Evolutionary conservation across 2,113 vertebrate species (phyloP).

Genomic region (Gallinago undulata): DNA sequence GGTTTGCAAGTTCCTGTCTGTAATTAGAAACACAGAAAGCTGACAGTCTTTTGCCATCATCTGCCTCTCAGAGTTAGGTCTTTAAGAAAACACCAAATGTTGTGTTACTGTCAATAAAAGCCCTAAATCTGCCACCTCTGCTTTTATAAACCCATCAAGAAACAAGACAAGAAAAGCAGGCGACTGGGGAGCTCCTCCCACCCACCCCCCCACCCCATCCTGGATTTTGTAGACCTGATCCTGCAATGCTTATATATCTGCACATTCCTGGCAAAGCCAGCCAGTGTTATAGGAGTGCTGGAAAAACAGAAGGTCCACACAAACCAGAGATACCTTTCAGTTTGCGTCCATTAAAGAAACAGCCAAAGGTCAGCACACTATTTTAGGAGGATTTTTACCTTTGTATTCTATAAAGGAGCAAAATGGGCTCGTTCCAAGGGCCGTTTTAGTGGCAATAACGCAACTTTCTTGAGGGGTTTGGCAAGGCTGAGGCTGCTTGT

Average conservation of each 20-base stretch:
- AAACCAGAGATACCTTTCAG: not conserved
- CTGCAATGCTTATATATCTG: not conserved
- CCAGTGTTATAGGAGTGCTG: not conserved
- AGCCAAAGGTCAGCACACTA: not conserved
- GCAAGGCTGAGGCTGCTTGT: not conserved
- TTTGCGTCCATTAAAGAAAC: not conserved
- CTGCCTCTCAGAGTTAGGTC: not conserved
- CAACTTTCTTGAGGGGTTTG: not conserved
- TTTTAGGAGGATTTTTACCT: not conserved
- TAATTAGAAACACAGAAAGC: not conserved
- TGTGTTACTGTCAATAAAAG: slow-evolving; percentile 19
- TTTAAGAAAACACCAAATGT: slow-evolving; percentile 1
- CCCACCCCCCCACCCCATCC: not conserved
- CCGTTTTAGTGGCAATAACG: not conserved
- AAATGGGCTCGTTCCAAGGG: not conserved
- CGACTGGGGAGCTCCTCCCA: not conserved
- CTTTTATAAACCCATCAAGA: not conserved
- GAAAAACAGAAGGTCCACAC: not conserved
- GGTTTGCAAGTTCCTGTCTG: not conserved
- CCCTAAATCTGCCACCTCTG: not conserved
- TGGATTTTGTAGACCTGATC: fast-evolving
- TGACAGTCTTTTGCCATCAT: not conserved
- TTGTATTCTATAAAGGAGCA: not conserved
- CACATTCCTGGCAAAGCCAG: not conserved
- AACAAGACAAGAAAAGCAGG: not conserved